phyloP scores from a whole-genome alignment of 53 echinoderm and acorn worm species.

The Hippasteria phrygiana region DNA sequence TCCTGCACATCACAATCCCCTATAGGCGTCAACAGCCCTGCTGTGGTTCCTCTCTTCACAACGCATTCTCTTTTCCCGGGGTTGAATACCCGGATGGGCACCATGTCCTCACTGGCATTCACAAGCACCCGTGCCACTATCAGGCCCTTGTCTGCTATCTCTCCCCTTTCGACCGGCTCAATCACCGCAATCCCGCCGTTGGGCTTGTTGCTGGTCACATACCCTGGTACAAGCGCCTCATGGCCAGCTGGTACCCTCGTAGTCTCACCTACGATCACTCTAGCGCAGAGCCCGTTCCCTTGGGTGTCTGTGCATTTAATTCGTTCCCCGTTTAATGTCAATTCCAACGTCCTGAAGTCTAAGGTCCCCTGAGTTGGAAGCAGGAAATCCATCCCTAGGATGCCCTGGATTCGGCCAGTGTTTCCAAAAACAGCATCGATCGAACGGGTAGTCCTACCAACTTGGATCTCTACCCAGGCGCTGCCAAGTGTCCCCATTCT shows the following conservation, averaged over 20 bases:
- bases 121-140: conserved; percentile 61
- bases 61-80: conserved; percentile 30
- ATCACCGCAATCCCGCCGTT: not conserved
- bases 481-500: conserved; percentile 5
- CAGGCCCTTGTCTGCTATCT: conserved; percentile 37
- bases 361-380: not conserved
- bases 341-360: too few species aligned
- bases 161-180: conserved; percentile 35
- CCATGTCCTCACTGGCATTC: not conserved
- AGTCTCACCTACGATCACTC: conserved; percentile 33
- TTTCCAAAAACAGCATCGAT: conserved; percentile 52
- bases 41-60: conserved; percentile 28
- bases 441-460: not conserved
- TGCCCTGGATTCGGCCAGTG: conserved; percentile 31
- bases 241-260: conserved; percentile 44
- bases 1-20: conserved; percentile 30
- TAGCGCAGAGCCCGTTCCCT: conserved; percentile 26
- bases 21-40: conserved; percentile 47
- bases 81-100: conserved; percentile 64
- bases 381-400: conserved; percentile 63
- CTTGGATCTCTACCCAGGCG: not conserved
- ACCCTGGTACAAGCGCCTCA: conserved; percentile 39
- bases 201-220: not conserved
- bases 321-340: conserved; percentile 24
- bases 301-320: conserved; percentile 1